Conservation (phyloP, 2,888 invertebrate genomes). For the Aphodius sticticus region DNA sequence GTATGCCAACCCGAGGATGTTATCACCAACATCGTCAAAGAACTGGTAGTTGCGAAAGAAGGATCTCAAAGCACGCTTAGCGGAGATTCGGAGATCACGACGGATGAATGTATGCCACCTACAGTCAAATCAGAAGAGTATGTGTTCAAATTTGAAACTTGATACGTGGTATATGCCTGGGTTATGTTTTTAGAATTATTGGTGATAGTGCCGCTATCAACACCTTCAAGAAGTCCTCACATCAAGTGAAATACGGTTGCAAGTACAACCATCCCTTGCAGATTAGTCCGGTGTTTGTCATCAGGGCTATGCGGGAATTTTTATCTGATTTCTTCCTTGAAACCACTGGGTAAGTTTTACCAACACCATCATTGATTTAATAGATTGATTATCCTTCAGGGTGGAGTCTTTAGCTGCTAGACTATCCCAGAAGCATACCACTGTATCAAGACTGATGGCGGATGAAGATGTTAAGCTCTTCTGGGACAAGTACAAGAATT, state of each 20-base stretch:
- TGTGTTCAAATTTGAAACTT: neutral
- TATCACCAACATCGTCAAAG: conserved; percentile 34
- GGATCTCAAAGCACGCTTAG: conserved; percentile 23
- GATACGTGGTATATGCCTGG: too few relatives aligned
- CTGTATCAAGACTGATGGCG: conserved; percentile 64
- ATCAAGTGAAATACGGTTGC: conserved; percentile 37
- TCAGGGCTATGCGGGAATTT: conserved; percentile 72
- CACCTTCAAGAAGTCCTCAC: conserved; percentile 16
- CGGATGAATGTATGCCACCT: conserved; percentile 30
- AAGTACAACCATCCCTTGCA: conserved; percentile 67
- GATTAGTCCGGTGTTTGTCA: conserved; percentile 73
- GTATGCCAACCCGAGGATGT: conserved; percentile 38
- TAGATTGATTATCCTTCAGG: conserved; percentile 14
- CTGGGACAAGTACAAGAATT: conserved; percentile 71
- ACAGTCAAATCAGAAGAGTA: conserved; percentile 17
- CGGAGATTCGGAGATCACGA: conserved; percentile 7
- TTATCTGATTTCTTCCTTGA: conserved; percentile 58
- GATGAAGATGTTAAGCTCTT: conserved; percentile 68
- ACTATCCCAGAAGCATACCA: conserved; percentile 52
- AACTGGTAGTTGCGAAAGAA: conserved; percentile 27
- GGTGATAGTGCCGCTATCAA: conserved; percentile 20
- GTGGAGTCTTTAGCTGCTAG: conserved; percentile 42
- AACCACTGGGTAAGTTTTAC: conserved; percentile 49
- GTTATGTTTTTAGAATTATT: neutral
- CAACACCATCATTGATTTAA: conserved; percentile 12